These are phyloP conservation scores for Pipistrellus kuhlii DNA, from an alignment of 2,797 vertebrate genomes.

Conservation along the genomic window DNA sequence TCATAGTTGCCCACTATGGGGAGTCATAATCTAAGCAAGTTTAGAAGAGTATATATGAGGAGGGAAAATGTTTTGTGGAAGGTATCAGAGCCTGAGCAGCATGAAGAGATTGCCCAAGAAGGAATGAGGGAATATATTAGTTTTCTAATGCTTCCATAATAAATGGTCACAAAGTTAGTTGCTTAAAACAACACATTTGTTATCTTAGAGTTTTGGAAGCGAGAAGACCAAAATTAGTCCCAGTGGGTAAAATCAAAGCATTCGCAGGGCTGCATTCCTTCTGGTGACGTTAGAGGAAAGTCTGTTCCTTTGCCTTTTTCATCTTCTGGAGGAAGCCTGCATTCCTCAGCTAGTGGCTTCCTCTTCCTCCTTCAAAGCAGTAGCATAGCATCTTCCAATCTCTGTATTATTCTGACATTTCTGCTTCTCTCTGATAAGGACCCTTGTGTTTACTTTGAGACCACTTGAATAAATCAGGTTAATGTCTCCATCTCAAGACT, in stretches of 20 bases:
- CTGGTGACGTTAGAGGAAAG: not conserved
- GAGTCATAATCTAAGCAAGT: not conserved
- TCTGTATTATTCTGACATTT: not conserved
- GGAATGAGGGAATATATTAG: not conserved
- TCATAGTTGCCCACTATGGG: not conserved
- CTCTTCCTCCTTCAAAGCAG: not conserved
- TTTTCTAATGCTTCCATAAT: not conserved
- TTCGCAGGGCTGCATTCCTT: not conserved
- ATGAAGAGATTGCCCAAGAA: not conserved
- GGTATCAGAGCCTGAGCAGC: not conserved
- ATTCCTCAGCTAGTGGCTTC: not conserved
- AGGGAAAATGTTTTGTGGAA: not conserved
- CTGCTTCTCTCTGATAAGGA: not conserved
- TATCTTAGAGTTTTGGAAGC: not conserved
- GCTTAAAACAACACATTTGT: not conserved
- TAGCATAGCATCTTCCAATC: not conserved
- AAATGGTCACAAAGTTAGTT: not conserved
- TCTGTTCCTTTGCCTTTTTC: not conserved
- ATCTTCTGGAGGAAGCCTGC: not conserved
- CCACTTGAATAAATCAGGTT: not conserved
- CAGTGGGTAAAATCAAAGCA: not conserved
- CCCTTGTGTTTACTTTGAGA: not conserved
- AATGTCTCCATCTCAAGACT: not conserved
- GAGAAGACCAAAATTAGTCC: not conserved
- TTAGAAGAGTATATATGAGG: not conserved